Evolutionary conservation across 2,888 invertebrate species (phyloP).

Genomic region (Folsomia manolachei): DNA sequence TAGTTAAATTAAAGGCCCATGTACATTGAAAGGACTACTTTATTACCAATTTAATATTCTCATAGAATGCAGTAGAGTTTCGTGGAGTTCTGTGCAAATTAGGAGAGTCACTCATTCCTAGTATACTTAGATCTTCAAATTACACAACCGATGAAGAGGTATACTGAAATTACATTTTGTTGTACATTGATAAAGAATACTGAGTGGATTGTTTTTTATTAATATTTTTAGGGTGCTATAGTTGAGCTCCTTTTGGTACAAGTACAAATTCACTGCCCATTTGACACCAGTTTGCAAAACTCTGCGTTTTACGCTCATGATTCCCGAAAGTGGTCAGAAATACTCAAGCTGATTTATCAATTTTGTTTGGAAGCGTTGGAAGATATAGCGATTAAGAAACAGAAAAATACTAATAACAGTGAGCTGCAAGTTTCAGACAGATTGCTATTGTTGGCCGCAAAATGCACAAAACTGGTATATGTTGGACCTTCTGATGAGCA

Average conservation of each 20-base stretch:
- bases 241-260: constrained; percentile 58
- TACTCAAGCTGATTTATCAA: constrained; percentile 29
- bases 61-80: constrained; percentile 46
- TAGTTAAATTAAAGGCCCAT: no score
- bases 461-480: constrained; percentile 41
- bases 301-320: constrained; percentile 39
- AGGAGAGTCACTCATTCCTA: constrained; percentile 42
- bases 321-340: constrained; percentile 36
- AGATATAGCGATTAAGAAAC: constrained; percentile 31
- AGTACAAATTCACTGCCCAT: constrained; percentile 59
- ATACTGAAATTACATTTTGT: no score
- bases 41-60: background rate
- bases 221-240: constrained; percentile 22
- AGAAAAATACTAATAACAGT: constrained; percentile 2
- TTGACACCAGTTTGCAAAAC: constrained; percentile 33
- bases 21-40: no score
- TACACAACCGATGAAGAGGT: constrained; percentile 33
- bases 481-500: constrained; percentile 12
- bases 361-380: constrained; percentile 43
- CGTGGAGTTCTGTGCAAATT: constrained; percentile 43
- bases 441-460: constrained; percentile 39
- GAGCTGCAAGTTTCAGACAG: constrained; percentile 22
- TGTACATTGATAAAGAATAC: background rate
- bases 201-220: background rate
- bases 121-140: constrained; percentile 25